Percentiles rank a stretch among this genome's conserved stretches.
Conservation (phyloP, 2,888 invertebrate species). For the Cryptocheilus praepositus region DNA sequence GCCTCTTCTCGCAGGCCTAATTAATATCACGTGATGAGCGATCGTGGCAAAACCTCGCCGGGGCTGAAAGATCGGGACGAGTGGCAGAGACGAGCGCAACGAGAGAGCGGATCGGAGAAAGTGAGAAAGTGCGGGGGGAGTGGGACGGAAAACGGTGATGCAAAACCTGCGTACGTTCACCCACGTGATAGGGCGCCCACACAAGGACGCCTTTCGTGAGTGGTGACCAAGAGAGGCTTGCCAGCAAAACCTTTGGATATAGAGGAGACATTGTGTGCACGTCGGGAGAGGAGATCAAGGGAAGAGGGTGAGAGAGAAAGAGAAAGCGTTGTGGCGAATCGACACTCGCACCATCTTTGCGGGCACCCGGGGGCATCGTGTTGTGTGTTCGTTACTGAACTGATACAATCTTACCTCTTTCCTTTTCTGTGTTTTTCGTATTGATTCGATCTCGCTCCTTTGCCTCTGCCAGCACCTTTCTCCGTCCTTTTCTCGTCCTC, state of each 20-base stretch:
- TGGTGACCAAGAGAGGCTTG: not conserved
- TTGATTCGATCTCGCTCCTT: conserved; percentile 18
- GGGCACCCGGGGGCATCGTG: conserved; percentile 47
- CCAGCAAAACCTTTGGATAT: conserved; percentile 44
- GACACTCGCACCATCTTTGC: conserved; percentile 56
- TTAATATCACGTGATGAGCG: conserved; percentile 73
- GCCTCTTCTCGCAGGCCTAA: conserved; percentile 60
- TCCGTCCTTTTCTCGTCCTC: conserved; percentile 31
- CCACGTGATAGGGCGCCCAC: conserved; percentile 1
- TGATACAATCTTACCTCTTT: conserved; percentile 47
- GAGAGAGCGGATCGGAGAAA: conserved; percentile 9
- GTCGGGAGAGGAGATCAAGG: conserved; percentile 16
- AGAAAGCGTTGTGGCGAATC: conserved; percentile 51
- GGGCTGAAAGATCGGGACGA: conserved; percentile 36
- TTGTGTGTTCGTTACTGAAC: conserved; percentile 54
- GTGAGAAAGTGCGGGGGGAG: conserved; percentile 8
- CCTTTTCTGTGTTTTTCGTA: conserved; percentile 5
- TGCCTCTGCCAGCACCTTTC: conserved; percentile 20
- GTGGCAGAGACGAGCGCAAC: conserved; percentile 16
- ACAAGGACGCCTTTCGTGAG: not conserved
- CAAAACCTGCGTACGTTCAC: conserved; percentile 2
- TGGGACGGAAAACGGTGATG: conserved; percentile 4
- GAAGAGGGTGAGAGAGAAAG: conserved; percentile 28
- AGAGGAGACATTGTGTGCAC: conserved; percentile 53
- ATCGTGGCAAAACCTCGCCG: conserved; percentile 66